Base-by-base conservation (phyloP, 37 sponge, comb jelly and placozoan genomes). In the Oscarella lobularis region DNA sequence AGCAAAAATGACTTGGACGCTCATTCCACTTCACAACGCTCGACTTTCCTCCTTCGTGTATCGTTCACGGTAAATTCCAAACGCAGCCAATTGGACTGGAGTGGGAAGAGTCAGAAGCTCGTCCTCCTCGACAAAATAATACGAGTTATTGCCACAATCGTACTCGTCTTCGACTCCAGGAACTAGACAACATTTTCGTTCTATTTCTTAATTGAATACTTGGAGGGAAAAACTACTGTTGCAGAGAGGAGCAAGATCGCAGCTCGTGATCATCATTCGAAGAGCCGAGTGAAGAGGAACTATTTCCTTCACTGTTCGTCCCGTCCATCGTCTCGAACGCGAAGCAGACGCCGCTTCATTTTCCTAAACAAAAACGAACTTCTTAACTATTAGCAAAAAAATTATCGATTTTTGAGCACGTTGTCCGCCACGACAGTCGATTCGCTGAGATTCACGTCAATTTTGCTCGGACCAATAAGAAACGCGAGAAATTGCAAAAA, bases 281-380 rank as follows among this genome's bases (percentile, higher is more conserved):
- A 88, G 76, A 1, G 82, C 79, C 14, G 79, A 31, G 36, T 85
- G 73, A 29, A 88, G 79, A 1, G 78, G 73, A 74, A 79, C 80
- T 78, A 88, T 85, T 39, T 88, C 86, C 74, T 76, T 88, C 38
- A 82, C 76, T 77, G 84, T 85, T 72, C 67, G 75, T 27, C 77
- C 74, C 55, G 68, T 81, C 89, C 89, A 88, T 20, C 85, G 74
- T 27, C 20, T 9, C 20, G 14, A 9, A 27, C 14, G 20, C 20
- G 60, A n/a, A n/a, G n/a, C n/a, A n/a, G n/a, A n/a, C n/a, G n/a
- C n/a, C n/a, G n/a, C n/a, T n/a, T n/a, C n/a, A n/a, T n/a, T n/a
- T n/a, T n/a, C n/a, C n/a, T n/a, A n/a, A n/a, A n/a, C n/a, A n/a
- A n/a, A n/a, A n/a, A n/a, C n/a, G n/a, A n/a, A n/a, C n/a, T n/a